These are phyloP conservation scores for Grus americana DNA, from an alignment of 2,113 vertebrate species.

Conservation along the genomic window DNA sequence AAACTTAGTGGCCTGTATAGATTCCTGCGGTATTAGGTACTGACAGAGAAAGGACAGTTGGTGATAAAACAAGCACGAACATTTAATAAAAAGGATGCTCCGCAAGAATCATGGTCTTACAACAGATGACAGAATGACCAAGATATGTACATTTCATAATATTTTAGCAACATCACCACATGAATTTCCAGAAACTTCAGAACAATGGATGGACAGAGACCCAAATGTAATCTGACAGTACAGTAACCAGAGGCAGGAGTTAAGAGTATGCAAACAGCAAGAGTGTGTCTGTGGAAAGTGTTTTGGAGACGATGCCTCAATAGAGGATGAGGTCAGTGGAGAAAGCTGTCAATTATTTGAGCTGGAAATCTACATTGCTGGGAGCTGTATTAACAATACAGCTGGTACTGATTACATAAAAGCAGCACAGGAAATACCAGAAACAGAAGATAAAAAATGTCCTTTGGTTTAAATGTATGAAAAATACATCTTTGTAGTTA, in stretches of 20 bases:
- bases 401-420: constrained; percentile 57
- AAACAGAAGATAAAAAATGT: constrained; percentile 34
- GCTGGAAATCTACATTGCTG: constrained; percentile 52
- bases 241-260: neutral
- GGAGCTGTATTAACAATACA: constrained; percentile 52
- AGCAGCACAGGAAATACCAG: constrained; percentile 61
- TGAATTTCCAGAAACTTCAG: neutral
- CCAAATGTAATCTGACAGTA: neutral
- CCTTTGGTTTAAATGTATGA: constrained; percentile 12
- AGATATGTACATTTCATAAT: neutral
- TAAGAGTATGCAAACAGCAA: neutral
- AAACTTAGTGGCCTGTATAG: neutral
- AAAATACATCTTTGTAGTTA: constrained; percentile 23
- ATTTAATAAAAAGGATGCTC: neutral
- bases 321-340: constrained; percentile 51
- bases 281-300: constrained; percentile 15
- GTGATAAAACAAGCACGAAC: neutral
- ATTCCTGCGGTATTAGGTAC: neutral
- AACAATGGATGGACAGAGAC: neutral
- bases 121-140: neutral
- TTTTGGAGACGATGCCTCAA: constrained; percentile 29
- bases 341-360: constrained; percentile 60
- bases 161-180: neutral
- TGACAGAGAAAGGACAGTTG: neutral
- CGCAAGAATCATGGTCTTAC: neutral